Evolutionary conservation across 2,797 vertebrate genomes (phyloP).

Genomic region (Peromyscus attwateri): DNA sequence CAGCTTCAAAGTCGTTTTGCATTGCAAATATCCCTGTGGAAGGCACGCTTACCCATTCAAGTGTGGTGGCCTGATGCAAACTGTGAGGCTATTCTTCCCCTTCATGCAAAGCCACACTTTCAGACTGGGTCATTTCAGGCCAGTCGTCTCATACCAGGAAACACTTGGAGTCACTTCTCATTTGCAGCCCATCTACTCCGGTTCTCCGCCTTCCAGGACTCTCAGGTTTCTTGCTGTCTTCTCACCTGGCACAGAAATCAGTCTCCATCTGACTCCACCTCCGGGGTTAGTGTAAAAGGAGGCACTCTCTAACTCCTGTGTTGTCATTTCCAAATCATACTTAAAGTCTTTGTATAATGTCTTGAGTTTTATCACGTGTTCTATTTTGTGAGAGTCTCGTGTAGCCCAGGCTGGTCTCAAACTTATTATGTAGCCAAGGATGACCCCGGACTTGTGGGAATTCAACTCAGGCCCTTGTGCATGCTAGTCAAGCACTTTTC

Average conservation of each 20-base stretch:
- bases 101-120: neutral
- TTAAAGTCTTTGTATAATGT: neutral
- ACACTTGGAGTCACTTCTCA: neutral
- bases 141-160: neutral
- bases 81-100: neutral
- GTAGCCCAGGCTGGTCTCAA: neutral
- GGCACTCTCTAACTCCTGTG: neutral
- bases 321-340: neutral
- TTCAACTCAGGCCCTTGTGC: too few relatives aligned
- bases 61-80: neutral
- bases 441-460: neutral
- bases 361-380: neutral
- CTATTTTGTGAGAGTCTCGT: neutral
- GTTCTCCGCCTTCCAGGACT: neutral
- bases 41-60: neutral
- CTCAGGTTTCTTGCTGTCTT: neutral
- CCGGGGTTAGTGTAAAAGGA: neutral
- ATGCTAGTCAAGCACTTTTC: neutral
- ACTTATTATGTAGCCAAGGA: neutral
- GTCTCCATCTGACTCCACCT: neutral
- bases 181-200: neutral
- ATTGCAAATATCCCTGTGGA: neutral
- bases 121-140: neutral
- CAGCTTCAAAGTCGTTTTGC: neutral
- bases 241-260: neutral